Evolutionary conservation across 2,113 vertebrate species (phyloP).

Genomic region (Maccullochella peelii): DNA sequence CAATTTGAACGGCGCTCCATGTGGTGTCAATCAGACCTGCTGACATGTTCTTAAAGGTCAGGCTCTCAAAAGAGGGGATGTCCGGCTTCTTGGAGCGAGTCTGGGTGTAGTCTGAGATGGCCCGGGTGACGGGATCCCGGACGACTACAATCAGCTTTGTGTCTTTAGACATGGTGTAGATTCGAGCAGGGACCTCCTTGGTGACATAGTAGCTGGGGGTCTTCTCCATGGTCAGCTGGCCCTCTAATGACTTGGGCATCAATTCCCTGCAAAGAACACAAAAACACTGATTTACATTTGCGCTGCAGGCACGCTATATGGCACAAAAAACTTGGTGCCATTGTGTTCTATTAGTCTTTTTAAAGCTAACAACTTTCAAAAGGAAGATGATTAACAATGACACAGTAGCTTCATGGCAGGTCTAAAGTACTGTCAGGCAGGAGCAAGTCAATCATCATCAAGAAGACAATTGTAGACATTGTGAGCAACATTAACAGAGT

Average conservation of each 20-base stretch:
- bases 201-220: conserved; percentile 96
- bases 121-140: conserved; percentile 93
- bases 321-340: background rate
- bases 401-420: conserved; percentile 1
- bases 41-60: conserved; percentile 93
- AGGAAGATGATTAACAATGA: conserved; percentile 28
- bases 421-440: conserved; percentile 35
- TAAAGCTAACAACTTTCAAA: conserved; percentile 3
- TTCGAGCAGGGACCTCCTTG: conserved; percentile 91
- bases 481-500: conserved; percentile 17
- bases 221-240: conserved; percentile 97
- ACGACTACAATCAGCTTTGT: conserved; percentile 96
- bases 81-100: conserved; percentile 94
- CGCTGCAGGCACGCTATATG: background rate
- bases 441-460: conserved; percentile 34
- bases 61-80: conserved; percentile 93
- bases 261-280: conserved; percentile 83
- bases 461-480: conserved; percentile 34
- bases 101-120: conserved; percentile 97
- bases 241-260: conserved; percentile 93
- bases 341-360: conserved; percentile 6
- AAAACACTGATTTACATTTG: conserved; percentile 39
- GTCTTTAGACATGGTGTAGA: conserved; percentile 91
- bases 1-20: conserved; percentile 96
- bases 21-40: conserved; percentile 91